Conservation (phyloP, 2,888 invertebrate species). For the Mimachlamys varia region DNA sequence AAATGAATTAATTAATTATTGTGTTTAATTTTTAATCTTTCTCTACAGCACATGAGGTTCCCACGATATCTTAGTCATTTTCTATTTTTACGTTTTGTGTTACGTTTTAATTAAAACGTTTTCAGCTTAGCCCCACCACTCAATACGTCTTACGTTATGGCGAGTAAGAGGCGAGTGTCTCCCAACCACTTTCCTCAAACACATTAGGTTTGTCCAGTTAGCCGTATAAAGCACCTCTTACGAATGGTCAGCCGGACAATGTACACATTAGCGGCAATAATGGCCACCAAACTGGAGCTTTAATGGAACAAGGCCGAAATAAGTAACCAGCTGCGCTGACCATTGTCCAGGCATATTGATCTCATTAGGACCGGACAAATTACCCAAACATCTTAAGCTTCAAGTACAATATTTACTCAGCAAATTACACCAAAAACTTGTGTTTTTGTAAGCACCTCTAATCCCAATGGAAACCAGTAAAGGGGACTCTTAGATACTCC, state of each 20-base stretch:
- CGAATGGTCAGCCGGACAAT: neutral
- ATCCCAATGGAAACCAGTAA: neutral
- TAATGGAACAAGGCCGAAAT: conserved; percentile 31
- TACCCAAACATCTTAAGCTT: conserved; percentile 34
- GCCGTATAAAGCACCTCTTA: neutral
- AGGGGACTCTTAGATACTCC: neutral
- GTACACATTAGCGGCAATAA: neutral
- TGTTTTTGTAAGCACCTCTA: conserved; percentile 28
- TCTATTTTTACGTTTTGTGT: neutral
- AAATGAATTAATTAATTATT: conserved; percentile 24
- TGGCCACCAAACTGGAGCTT: conserved; percentile 22
- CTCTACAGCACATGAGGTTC: neutral
- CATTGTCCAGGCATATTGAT: conserved; percentile 34
- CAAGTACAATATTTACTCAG: conserved; percentile 31
- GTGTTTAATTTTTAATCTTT: conserved; percentile 5
- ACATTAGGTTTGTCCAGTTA: neutral
- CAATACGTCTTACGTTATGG: neutral
- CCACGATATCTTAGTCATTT: conserved; percentile 14
- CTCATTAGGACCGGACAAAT: conserved; percentile 3
- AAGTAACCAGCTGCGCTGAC: conserved; percentile 26
- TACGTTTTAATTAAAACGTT: conserved; percentile 5
- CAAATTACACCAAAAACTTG: neutral
- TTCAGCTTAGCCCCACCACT: neutral
- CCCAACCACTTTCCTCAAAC: neutral
- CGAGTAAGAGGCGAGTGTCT: neutral